Evolutionary conservation across 2,888 invertebrate genomes (phyloP).

Genomic region (Epirrita christyi): DNA sequence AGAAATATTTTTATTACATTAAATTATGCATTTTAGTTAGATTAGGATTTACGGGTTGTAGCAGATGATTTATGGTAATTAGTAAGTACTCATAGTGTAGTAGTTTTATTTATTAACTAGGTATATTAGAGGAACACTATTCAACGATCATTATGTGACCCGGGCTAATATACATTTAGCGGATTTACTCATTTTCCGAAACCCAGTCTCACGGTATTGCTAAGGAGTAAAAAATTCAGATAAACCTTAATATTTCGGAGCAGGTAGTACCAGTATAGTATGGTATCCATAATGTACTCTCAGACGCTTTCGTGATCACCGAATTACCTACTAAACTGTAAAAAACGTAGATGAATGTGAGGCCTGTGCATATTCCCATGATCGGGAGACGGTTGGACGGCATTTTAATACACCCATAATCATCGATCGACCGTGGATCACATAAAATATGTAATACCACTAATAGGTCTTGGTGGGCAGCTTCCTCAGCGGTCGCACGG

Average conservation of each 20-base stretch:
- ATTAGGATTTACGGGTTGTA: too few species aligned
- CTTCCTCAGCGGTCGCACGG: slow-evolving; percentile 83
- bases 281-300: slow-evolving; percentile 68
- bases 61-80: too few species aligned
- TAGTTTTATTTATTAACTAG: too few species aligned
- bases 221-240: slow-evolving; percentile 53
- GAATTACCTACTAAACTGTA: slow-evolving; percentile 80
- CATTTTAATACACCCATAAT: slow-evolving; percentile 81
- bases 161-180: background rate
- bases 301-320: slow-evolving; percentile 63
- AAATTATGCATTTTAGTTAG: too few species aligned
- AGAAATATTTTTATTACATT: background rate
- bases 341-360: slow-evolving; percentile 76
- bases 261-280: slow-evolving; percentile 12
- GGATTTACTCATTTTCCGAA: background rate
- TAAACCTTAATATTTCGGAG: slow-evolving; percentile 62
- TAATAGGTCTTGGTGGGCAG: slow-evolving; percentile 79
- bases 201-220: slow-evolving; percentile 55
- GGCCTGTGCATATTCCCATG: slow-evolving; percentile 76
- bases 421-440: slow-evolving; percentile 73
- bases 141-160: too few species aligned
- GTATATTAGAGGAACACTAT: too few species aligned
- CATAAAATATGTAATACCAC: slow-evolving; percentile 82
- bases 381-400: slow-evolving; percentile 71
- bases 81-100: too few species aligned